Evolutionary conservation across 2,797 vertebrate genomes (phyloP).

Genomic region (Huso huso): DNA sequence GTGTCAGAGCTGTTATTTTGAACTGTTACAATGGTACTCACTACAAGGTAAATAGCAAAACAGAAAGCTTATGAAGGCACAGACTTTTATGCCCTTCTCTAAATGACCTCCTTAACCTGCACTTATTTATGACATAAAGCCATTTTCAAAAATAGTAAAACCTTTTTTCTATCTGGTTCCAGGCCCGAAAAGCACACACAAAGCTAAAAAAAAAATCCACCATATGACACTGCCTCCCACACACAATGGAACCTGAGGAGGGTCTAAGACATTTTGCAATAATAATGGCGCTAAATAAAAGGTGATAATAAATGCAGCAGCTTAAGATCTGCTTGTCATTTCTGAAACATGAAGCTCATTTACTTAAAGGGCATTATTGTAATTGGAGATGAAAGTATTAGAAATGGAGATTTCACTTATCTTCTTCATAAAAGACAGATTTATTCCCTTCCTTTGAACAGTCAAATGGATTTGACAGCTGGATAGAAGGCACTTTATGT

Average conservation of each 20-base stretch:
- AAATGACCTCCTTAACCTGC: too few species aligned
- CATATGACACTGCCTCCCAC: neutral
- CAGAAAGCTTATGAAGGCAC: too few species aligned
- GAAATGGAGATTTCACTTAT: constrained; percentile 20
- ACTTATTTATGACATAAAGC: too few species aligned
- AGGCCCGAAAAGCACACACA: too few species aligned
- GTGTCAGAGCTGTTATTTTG: too few species aligned
- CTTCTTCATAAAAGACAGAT: constrained; percentile 24
- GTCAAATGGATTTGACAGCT: neutral
- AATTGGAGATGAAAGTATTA: constrained; percentile 38
- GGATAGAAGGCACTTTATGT: too few species aligned
- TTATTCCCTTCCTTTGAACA: constrained; percentile 19
- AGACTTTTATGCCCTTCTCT: too few species aligned
- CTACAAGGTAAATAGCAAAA: too few species aligned
- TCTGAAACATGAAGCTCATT: constrained; percentile 47
- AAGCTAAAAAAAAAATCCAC: too few species aligned
- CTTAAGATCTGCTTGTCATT: constrained; percentile 36
- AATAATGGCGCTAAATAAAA: constrained; percentile 25
- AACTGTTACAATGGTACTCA: too few species aligned
- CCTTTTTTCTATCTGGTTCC: too few species aligned
- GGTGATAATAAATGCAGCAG: constrained; percentile 36
- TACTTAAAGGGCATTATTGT: constrained; percentile 42
- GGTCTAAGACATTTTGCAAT: constrained; percentile 19
- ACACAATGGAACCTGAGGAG: constrained; percentile 2
- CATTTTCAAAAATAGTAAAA: too few species aligned